Conservation (phyloP, 2,113 vertebrate genomes). For the Zeus faber region DNA sequence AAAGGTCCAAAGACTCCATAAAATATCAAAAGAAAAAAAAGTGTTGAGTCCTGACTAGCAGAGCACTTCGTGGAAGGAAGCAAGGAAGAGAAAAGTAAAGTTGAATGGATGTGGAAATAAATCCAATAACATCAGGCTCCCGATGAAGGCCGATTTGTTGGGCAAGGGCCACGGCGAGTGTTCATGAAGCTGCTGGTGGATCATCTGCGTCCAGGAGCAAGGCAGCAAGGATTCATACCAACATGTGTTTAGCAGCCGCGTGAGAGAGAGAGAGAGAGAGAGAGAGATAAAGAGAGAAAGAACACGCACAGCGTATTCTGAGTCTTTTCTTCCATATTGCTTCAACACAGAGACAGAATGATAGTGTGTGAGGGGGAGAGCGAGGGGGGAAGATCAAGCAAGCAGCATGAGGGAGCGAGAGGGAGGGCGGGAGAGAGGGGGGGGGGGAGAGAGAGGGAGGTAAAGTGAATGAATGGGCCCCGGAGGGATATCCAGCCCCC, state of each 20-base stretch:
- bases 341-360: background rate
- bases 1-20: no score
- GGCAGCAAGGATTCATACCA: constrained; percentile 61
- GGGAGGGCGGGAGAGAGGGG: constrained; percentile 10
- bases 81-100: no score
- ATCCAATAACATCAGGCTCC: no score
- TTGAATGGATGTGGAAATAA: no score
- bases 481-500: constrained; percentile 15
- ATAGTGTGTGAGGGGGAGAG: constrained; percentile 30
- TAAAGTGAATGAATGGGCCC: background rate
- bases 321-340: no score
- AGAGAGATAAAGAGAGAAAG: no score
- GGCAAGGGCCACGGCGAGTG: constrained; percentile 47
- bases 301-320: no score
- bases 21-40: no score
- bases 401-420: constrained; percentile 41
- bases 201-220: constrained; percentile 48
- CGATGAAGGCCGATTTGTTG: constrained; percentile 64
- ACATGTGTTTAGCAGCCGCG: constrained; percentile 70
- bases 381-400: background rate
- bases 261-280: constrained; percentile 12
- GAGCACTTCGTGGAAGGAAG: no score
- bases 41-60: no score
- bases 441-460: background rate
- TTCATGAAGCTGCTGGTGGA: constrained; percentile 64